Evolutionary conservation across 2,797 vertebrate genomes (phyloP), one percentile per base, ranked within the genome.

Genomic region (Novumbra hubbsi): DNA sequence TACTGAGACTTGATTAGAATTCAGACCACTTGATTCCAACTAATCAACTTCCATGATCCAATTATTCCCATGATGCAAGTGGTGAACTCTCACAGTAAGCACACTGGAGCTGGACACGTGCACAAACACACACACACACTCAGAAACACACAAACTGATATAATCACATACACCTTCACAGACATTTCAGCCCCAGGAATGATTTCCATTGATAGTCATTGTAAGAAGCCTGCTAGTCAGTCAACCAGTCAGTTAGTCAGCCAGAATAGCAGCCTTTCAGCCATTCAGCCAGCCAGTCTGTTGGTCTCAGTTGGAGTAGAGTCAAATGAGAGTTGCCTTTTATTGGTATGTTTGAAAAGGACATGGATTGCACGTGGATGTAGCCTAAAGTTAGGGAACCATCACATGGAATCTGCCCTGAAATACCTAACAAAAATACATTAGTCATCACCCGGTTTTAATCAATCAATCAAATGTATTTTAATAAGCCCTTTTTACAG

Each of bases 21-120:
- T 74, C 83, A 84, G 78, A 48, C 77, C 28, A 70, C 11, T 12
- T 72, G 79, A 80, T 84, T 84, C 84, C 77, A 87, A 83, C 76
- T 75, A 86, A 88, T 89, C 81, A 75, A 71, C 79, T 67, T 71
- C 72, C 45, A 32, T 65, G 81, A 88, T 83, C n/a, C 60, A 86
- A 77, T 74, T 32, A 75, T 74, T 78, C 32, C 78, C 77, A 77
- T 87, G 83, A 84, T 74, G 73, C 64, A 76, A 73, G 64, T 73
- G 60, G 55, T 75, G 21, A 63, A 63, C 60, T 62, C 57, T 27
- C 27, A 34, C 72, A 71, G 60, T 15, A 30, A 71, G 68, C 19
- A n/a, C 50, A n/a, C 19, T 19, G 50, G 19, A 52, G 12, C 17
- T 7, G 6, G 5, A 2, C 50, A n/a, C 49, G 19, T 17, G 19